These are phyloP conservation scores for Sardina pilchardus DNA, from an alignment of 2,113 vertebrate species.

Conservation along the genomic window DNA sequence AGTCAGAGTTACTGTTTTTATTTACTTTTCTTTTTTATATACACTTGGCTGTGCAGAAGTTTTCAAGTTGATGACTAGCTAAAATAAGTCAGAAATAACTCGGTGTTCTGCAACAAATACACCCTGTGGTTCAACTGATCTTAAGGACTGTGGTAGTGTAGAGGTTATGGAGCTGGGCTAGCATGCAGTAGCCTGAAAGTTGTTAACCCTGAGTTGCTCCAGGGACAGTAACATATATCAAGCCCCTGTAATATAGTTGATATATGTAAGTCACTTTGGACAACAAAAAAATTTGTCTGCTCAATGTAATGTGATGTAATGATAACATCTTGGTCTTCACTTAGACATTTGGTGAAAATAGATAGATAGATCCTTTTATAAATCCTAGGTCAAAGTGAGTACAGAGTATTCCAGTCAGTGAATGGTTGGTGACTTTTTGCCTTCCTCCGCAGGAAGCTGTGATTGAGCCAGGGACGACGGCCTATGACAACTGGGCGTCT, in stretches of 20 bases:
- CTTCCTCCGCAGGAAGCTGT: conserved; percentile 76
- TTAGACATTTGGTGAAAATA: neutral
- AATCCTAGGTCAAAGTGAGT: neutral
- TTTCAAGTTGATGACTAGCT: neutral
- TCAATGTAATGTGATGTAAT: no score
- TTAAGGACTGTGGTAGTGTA: no score
- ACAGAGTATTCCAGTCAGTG: neutral
- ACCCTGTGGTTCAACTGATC: neutral
- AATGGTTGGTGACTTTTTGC: conserved; percentile 22
- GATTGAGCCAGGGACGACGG: conserved; percentile 82
- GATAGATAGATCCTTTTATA: no score
- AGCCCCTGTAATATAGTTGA: no score
- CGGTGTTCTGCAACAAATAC: neutral
- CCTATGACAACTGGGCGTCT: conserved; percentile 83
- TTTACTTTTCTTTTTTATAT: no score
- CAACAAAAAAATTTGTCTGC: no score
- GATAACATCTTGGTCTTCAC: neutral
- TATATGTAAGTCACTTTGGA: no score
- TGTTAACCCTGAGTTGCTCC: no score
- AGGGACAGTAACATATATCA: no score
- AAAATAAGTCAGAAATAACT: neutral
- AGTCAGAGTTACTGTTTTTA: conserved; percentile 21
- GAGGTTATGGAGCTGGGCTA: no score
- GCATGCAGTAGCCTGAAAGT: no score
- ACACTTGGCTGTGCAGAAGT: neutral